Percentiles rank a stretch among this genome's conserved stretches.
phyloP scores from a whole-genome alignment of 2,888 invertebrate genomes.

The Hydriomena furcata region DNA sequence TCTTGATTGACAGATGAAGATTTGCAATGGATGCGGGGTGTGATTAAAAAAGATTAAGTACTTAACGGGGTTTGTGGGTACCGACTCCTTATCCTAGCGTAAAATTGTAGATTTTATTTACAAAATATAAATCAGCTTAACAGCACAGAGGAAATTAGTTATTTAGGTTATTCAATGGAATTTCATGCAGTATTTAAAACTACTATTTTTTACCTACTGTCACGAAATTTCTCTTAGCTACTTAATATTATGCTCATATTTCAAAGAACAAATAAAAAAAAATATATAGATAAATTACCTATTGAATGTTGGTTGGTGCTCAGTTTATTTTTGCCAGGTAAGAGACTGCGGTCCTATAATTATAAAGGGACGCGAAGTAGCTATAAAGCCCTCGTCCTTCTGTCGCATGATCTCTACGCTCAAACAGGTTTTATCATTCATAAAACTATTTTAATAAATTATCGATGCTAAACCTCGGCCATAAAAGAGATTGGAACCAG shows the following conservation, averaged over 20 bases:
- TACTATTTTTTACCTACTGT: too few species aligned
- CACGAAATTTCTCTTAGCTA: too few species aligned
- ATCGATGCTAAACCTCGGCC: constrained; percentile 73
- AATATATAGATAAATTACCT: constrained; percentile 32
- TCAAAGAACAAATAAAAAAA: constrained; percentile 26
- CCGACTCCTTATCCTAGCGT: too few species aligned
- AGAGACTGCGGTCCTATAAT: constrained; percentile 40
- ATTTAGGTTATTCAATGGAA: too few species aligned
- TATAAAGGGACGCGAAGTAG: constrained; percentile 47
- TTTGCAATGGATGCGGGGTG: constrained; percentile 46
- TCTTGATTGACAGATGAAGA: constrained; percentile 54
- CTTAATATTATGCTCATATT: too few species aligned
- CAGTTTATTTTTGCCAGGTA: constrained; percentile 41
- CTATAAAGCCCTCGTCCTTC: constrained; percentile 52
- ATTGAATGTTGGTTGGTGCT: constrained; percentile 29
- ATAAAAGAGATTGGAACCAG: constrained; percentile 77
- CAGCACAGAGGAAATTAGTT: too few species aligned
- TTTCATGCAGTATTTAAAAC: too few species aligned
- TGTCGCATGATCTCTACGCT: constrained; percentile 46
- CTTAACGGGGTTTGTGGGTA: background rate
- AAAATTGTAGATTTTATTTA: too few species aligned
- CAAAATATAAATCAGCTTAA: too few species aligned
- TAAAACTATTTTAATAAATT: constrained; percentile 80
- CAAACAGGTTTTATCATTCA: constrained; percentile 75
- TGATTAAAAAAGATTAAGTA: constrained; percentile 27